Evolutionary conservation across 2,113 vertebrate species (phyloP).

Genomic region (Agapornis roseicollis): DNA sequence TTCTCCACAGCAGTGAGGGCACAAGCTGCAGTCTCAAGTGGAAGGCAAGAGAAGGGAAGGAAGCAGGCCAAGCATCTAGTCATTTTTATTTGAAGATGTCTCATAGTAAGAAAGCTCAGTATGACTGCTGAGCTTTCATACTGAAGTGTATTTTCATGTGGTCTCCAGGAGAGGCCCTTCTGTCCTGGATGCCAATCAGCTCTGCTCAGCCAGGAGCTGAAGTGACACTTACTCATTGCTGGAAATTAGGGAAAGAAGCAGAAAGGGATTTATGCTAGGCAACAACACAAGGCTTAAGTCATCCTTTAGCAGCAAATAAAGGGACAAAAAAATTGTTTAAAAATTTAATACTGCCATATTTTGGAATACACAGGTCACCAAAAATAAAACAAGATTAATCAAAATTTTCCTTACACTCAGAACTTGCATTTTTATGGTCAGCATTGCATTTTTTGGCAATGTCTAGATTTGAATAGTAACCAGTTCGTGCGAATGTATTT

Average conservation of each 20-base stretch:
- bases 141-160: neutral
- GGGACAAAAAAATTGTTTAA: neutral
- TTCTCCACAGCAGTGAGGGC: neutral
- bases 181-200: conserved; percentile 23
- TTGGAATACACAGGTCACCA: neutral
- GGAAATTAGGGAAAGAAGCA: conserved; percentile 21
- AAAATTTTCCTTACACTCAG: neutral
- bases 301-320: neutral
- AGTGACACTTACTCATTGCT: conserved; percentile 34
- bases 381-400: neutral
- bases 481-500: neutral
- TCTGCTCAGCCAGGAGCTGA: conserved; percentile 30
- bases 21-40: neutral
- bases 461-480: neutral
- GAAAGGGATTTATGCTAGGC: conserved; percentile 3
- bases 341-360: neutral
- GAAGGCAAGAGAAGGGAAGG: neutral
- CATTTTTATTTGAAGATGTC: conserved; percentile 1
- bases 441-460: neutral
- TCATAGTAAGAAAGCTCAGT: neutral
- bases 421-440: neutral
- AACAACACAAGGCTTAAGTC: neutral
- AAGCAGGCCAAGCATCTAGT: neutral
- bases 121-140: neutral
- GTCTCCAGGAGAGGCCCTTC: neutral